These are phyloP conservation scores for Paraplagusia blochii DNA, from an alignment of 2,113 vertebrate species.

Conservation along the genomic window DNA sequence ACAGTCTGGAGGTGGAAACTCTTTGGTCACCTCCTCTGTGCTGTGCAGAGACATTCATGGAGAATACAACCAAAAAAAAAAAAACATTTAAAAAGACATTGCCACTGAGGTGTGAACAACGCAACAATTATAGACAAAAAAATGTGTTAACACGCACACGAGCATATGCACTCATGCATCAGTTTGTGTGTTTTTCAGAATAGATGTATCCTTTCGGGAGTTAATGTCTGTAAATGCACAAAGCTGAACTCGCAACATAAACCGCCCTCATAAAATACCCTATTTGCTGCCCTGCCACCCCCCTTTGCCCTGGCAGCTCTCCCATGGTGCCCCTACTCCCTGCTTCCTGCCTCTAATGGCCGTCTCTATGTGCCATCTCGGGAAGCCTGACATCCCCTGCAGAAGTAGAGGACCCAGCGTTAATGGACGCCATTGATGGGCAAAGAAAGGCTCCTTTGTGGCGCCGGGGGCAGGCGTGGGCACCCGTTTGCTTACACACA, in stretches of 20 bases:
- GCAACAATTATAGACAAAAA: background rate
- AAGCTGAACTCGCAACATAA: slow-evolving; percentile 48
- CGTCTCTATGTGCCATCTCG: slow-evolving; percentile 75
- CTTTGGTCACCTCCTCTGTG: background rate
- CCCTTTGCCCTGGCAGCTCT: slow-evolving; percentile 61
- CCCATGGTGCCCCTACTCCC: slow-evolving; percentile 65
- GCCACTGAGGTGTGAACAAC: background rate
- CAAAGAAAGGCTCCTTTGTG: slow-evolving; percentile 77
- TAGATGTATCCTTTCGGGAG: slow-evolving; percentile 47
- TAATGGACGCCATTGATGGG: slow-evolving; percentile 79
- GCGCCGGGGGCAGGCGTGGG: slow-evolving; percentile 67
- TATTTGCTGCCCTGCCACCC: slow-evolving; percentile 16
- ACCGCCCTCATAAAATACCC: slow-evolving; percentile 57
- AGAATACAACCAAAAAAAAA: background rate
- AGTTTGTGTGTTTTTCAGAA: slow-evolving; percentile 8
- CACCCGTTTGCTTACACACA: slow-evolving; percentile 77
- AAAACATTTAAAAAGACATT: background rate
- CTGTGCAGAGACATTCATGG: background rate
- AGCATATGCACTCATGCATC: background rate
- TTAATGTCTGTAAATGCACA: slow-evolving; percentile 36
- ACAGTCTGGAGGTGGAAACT: background rate
- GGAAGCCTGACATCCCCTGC: slow-evolving; percentile 76
- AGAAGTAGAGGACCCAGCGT: slow-evolving; percentile 65
- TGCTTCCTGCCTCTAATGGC: slow-evolving; percentile 79
- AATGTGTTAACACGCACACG: slow-evolving; percentile 4